A percentile compares a stretch with the other conserved stretches of the same genome.
Conservation (phyloP, 35 echinoderm and acorn worm genomes). For the Nesometra sesokonis region DNA sequence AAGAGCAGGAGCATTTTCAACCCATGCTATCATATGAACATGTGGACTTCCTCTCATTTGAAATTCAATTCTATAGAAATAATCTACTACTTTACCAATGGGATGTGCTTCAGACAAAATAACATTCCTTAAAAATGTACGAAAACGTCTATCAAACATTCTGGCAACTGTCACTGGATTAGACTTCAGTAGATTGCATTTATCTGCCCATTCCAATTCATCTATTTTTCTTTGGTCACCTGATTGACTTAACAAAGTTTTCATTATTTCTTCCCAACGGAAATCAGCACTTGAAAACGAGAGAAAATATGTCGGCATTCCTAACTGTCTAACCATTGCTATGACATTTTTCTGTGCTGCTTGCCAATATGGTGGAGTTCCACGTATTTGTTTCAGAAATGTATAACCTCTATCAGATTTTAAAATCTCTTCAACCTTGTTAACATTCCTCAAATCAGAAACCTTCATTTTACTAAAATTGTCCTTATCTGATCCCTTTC, state of each 20-base stretch:
- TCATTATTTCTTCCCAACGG: conserved; percentile 49
- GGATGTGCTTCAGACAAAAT: conserved; percentile 34
- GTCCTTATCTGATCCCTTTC: conserved; percentile 1
- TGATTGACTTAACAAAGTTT: conserved; percentile 19
- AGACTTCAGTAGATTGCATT: conserved; percentile 33
- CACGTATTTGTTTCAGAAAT: conserved; percentile 55
- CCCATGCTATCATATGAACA: conserved; percentile 36
- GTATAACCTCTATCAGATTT: conserved; percentile 49
- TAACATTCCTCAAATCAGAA: conserved; percentile 14
- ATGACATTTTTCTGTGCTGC: conserved; percentile 40
- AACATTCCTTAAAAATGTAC: conserved; percentile 35
- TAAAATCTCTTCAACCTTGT: conserved; percentile 37
- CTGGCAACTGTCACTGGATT: conserved; percentile 58
- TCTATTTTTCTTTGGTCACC: conserved; percentile 12
- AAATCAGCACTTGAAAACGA: conserved; percentile 56
- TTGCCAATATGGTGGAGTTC: conserved; percentile 69
- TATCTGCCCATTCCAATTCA: conserved; percentile 40
- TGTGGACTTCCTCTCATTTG: conserved; percentile 39
- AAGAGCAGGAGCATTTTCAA: conserved; percentile 37
- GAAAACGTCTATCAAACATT: conserved; percentile 60
- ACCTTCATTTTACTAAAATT: conserved; percentile 1
- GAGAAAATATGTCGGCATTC: conserved; percentile 49
- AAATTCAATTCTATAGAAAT: conserved; percentile 59
- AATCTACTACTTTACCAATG: conserved; percentile 41
- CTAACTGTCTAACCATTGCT: conserved; percentile 52